A percentile compares a stretch with the other conserved stretches of the same genome.
phyloP scores from a whole-genome alignment of 2,113 vertebrate species.

The Serinus canaria region DNA sequence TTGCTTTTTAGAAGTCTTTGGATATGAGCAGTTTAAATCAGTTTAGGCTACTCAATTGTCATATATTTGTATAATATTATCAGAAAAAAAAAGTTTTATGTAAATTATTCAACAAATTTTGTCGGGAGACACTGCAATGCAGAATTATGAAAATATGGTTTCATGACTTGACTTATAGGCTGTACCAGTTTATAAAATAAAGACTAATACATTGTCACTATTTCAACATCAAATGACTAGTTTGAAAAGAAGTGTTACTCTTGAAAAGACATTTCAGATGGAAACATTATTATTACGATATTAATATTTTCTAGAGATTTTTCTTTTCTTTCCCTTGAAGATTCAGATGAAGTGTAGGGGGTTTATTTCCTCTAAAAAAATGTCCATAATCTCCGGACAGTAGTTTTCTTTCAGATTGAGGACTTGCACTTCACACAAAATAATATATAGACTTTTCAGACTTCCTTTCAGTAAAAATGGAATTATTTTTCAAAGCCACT shows the following conservation, averaged over 20 bases:
- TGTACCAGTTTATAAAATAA: background rate
- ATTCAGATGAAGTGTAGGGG: fast-evolving
- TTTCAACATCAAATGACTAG: background rate
- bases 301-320: background rate
- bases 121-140: background rate
- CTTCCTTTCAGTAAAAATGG: conserved; percentile 1
- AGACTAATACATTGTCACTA: background rate
- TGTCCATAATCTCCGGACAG: background rate
- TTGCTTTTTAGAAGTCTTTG: background rate
- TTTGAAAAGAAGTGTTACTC: conserved; percentile 13
- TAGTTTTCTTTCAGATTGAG: background rate
- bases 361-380: background rate
- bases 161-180: background rate
- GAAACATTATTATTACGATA: background rate
- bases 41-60: background rate
- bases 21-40: background rate
- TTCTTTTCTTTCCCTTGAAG: background rate
- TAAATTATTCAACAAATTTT: background rate
- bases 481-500: background rate
- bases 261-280: conserved; percentile 2
- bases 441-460: background rate
- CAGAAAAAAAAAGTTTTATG: background rate
- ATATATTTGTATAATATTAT: background rate
- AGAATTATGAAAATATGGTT: background rate
- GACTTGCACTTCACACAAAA: background rate